Conservation (phyloP, 2,888 invertebrate genomes). For the Linnaemya vulpina region DNA sequence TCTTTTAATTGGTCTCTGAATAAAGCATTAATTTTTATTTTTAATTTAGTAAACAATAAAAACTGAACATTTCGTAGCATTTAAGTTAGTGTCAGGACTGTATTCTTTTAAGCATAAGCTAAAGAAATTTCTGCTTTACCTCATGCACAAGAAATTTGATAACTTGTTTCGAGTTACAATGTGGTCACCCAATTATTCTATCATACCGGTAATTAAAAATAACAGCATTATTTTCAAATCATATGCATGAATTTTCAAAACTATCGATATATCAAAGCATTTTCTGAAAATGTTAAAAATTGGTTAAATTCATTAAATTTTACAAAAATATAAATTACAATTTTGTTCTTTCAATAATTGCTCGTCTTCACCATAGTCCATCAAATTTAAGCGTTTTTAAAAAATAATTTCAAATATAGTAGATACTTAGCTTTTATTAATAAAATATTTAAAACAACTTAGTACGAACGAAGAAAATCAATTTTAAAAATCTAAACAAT, state of each 20-base stretch:
- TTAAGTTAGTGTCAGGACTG: constrained; percentile 55
- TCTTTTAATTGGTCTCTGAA: constrained; percentile 58
- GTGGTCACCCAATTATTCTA: constrained; percentile 19
- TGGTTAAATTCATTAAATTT: constrained; percentile 31
- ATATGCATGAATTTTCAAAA: constrained; percentile 13
- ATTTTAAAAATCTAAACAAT: constrained; percentile 84
- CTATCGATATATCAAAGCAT: constrained; percentile 1
- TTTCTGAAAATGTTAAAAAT: constrained; percentile 45
- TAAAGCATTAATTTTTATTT: constrained; percentile 32
- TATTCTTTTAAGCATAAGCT: constrained; percentile 19
- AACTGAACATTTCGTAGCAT: constrained; percentile 59
- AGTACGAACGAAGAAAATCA: not conserved
- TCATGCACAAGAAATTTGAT: constrained; percentile 5
- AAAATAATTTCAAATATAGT: too few species aligned
- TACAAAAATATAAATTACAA: constrained; percentile 8
- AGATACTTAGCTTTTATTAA: not conserved
- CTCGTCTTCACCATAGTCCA: not conserved
- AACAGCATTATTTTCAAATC: constrained; percentile 48
- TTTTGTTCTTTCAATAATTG: too few species aligned
- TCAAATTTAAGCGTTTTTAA: not conserved
- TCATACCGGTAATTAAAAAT: constrained; percentile 16
- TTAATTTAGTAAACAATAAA: constrained; percentile 48
- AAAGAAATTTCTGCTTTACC: constrained; percentile 20
- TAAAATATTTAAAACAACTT: not conserved
- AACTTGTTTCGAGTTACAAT: constrained; percentile 25